Conservation (phyloP, 1,140 invertebrate species). For the Agrilus planipennis region DNA sequence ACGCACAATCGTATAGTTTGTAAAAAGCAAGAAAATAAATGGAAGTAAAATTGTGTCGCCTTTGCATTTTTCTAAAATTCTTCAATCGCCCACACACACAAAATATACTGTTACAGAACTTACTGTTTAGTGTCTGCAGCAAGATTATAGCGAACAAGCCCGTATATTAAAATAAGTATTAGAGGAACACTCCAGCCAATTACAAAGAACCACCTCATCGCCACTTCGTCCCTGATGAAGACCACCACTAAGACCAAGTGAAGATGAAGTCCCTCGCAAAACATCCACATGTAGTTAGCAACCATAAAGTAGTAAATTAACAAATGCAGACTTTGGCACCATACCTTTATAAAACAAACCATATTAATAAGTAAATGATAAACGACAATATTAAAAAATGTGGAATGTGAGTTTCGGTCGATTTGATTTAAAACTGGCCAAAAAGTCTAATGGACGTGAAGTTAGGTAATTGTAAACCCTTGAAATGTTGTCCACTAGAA, state of each 20-base stretch:
- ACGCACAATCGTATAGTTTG: too few species aligned
- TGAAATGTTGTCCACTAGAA: background rate
- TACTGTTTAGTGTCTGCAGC: conserved; percentile 47
- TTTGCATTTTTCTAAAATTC: conserved; percentile 3
- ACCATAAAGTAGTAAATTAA: conserved; percentile 74
- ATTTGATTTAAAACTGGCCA: too few species aligned
- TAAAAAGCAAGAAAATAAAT: too few species aligned
- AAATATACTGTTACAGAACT: conserved; percentile 29
- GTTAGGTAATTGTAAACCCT: background rate
- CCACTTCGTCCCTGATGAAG: conserved; percentile 43
- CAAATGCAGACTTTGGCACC: conserved; percentile 69
- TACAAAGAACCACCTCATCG: conserved; percentile 60
- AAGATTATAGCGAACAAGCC: conserved; percentile 41
- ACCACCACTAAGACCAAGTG: conserved; percentile 70
- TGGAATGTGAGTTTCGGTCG: too few species aligned
- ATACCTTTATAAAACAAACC: conserved; percentile 39
- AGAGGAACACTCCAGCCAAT: conserved; percentile 69
- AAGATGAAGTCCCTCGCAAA: conserved; percentile 80
- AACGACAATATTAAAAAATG: too few species aligned
- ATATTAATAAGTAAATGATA: background rate
- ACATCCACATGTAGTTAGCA: conserved; percentile 87
- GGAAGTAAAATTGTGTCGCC: too few species aligned
- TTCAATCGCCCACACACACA: background rate
- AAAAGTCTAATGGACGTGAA: too few species aligned
- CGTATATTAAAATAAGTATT: conserved; percentile 50